Evolutionary conservation across 1,140 invertebrate species (phyloP).

Genomic region (Penaeus indicus): DNA sequence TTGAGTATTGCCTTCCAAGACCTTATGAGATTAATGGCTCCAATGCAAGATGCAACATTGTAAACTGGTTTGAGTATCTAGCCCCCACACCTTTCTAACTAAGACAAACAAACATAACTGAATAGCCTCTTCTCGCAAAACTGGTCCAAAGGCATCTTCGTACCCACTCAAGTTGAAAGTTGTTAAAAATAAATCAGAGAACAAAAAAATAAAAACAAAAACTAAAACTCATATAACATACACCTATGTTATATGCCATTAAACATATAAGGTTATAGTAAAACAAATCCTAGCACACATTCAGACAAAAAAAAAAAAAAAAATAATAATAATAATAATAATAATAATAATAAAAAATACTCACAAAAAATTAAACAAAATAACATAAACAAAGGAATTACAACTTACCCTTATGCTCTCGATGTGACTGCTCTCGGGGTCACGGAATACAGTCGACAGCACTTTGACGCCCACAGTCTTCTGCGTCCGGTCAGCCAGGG

Average conservation of each 20-base stretch:
- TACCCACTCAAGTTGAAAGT: background rate
- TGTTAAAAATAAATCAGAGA: background rate
- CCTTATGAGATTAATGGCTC: too few relatives aligned
- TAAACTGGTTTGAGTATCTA: too few relatives aligned
- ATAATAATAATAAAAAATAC: background rate
- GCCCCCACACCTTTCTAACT: too few relatives aligned
- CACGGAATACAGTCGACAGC: conserved; percentile 90
- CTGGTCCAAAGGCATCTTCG: too few relatives aligned
- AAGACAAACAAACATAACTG: too few relatives aligned
- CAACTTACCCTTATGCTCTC: conserved; percentile 71
- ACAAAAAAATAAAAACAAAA: background rate
- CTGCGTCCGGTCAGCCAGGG: conserved; percentile 94
- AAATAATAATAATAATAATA: background rate
- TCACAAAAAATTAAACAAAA: conserved; percentile 41
- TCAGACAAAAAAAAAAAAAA: background rate
- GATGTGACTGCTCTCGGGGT: conserved; percentile 92
- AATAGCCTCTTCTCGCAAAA: too few relatives aligned
- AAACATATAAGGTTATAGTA: too few relatives aligned
- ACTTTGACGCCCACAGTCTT: conserved; percentile 98
- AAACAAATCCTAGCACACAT: too few relatives aligned
- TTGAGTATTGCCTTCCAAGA: too few relatives aligned
- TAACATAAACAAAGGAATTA: background rate
- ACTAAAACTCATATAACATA: background rate
- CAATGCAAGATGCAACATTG: too few relatives aligned
- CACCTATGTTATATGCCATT: too few relatives aligned